These are phyloP conservation scores for Onychostoma macrolepis DNA, from an alignment of 2,113 vertebrate genomes.

Conservation along the genomic window DNA sequence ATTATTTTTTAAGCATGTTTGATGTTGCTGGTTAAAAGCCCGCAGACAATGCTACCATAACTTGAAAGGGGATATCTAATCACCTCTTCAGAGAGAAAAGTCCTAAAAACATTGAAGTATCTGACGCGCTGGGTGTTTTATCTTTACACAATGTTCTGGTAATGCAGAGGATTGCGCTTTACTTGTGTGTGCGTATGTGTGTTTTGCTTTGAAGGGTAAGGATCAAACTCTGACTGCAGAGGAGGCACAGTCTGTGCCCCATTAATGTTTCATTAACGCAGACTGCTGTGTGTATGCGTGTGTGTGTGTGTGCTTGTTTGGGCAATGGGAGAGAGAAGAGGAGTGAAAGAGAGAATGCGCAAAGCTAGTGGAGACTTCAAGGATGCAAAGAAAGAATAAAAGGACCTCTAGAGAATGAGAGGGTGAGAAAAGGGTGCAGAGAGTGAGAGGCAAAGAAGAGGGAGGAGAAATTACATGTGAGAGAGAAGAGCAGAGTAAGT, in stretches of 20 bases:
- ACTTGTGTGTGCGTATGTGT: constrained; percentile 12
- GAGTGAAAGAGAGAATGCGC: constrained; percentile 4
- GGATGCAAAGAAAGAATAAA: constrained; percentile 45
- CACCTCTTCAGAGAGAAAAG: constrained; percentile 39
- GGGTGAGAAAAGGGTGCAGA: constrained; percentile 19
- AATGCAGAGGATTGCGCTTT: constrained; percentile 30
- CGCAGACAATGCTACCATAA: neutral
- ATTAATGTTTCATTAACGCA: constrained; percentile 47
- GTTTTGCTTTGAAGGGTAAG: constrained; percentile 41
- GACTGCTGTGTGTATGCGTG: constrained; percentile 5
- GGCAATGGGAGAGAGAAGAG: neutral
- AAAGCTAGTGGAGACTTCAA: constrained; percentile 34
- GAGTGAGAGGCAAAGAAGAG: constrained; percentile 8
- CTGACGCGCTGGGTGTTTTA: constrained; percentile 5
- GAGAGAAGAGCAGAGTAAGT: constrained; percentile 20
- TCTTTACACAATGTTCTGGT: constrained; percentile 39
- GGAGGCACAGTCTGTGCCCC: constrained; percentile 34
- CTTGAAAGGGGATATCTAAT: constrained; percentile 37
- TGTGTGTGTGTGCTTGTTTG: neutral
- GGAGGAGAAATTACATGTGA: constrained; percentile 7
- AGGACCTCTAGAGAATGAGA: constrained; percentile 30
- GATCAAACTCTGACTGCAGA: constrained; percentile 44
- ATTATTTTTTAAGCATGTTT: neutral
- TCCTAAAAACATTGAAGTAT: constrained; percentile 25
- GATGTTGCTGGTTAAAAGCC: constrained; percentile 27